Evolutionary conservation across 2,888 invertebrate species (phyloP).

Genomic region (Polietes domitor): DNA sequence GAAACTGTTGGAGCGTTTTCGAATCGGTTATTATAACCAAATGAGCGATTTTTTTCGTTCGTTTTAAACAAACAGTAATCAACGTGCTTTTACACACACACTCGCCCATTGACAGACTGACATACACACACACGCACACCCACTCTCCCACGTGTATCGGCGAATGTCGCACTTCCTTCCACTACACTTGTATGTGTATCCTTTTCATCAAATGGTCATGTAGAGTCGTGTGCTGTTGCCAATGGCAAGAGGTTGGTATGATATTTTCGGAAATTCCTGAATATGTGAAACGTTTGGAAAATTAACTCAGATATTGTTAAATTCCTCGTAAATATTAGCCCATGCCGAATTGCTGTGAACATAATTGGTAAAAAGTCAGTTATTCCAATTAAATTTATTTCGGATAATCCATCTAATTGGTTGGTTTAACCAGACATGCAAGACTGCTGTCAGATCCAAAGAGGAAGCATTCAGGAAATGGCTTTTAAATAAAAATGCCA

Average conservation of each 20-base stretch:
- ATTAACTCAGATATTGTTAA: too few species aligned
- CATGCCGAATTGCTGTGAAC: too few species aligned
- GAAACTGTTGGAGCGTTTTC: constrained; percentile 12
- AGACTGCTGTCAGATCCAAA: too few species aligned
- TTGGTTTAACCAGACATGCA: too few species aligned
- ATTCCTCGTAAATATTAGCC: too few species aligned
- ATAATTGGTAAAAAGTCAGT: too few species aligned
- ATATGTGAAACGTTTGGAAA: too few species aligned
- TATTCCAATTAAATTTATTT: too few species aligned
- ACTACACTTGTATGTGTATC: constrained; percentile 20
- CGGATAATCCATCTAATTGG: too few species aligned
- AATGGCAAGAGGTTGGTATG: constrained; percentile 12
- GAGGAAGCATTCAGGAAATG: too few species aligned
- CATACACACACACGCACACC: constrained; percentile 55
- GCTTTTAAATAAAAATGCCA: too few species aligned
- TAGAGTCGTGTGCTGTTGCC: background rate
- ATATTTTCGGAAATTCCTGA: background rate
- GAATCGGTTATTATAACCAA: constrained; percentile 72
- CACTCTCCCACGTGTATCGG: constrained; percentile 17
- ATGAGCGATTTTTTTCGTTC: constrained; percentile 71
- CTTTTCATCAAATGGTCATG: constrained; percentile 18
- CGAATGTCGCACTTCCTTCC: background rate
- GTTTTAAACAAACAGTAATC: constrained; percentile 56
- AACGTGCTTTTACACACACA: constrained; percentile 70
- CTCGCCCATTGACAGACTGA: constrained; percentile 60